These are phyloP conservation scores for Hippocampus kuda DNA, from an alignment of 2,797 vertebrate species.

Conservation along the genomic window DNA sequence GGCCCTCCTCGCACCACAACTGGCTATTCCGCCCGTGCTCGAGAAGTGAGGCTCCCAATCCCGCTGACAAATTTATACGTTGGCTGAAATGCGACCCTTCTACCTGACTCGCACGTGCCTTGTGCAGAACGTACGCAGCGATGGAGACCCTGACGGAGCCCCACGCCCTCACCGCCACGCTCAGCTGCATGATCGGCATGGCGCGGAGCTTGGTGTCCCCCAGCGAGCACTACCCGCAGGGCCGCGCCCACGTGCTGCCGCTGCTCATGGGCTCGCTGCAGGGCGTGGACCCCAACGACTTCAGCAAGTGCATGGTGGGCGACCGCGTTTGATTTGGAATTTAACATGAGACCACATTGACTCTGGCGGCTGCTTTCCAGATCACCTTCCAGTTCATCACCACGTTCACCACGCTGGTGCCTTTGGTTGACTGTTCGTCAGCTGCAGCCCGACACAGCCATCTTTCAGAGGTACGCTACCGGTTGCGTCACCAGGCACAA, in stretches of 20 bases:
- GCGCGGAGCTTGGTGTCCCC: constrained; percentile 86
- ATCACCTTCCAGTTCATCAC: constrained; percentile 99
- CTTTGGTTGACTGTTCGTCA: constrained; percentile 96
- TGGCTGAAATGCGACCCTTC: neutral
- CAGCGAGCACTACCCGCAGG: constrained; percentile 84
- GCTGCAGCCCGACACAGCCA: constrained; percentile 77
- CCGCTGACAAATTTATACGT: neutral
- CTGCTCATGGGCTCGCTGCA: constrained; percentile 91
- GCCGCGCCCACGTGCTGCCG: constrained; percentile 86
- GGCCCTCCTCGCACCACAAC: constrained; percentile 87
- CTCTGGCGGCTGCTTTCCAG: constrained; percentile 60
- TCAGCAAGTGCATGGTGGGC: constrained; percentile 96
- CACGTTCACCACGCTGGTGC: constrained; percentile 95
- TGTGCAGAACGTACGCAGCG: constrained; percentile 81
- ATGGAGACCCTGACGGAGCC: constrained; percentile 95
- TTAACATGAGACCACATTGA: neutral
- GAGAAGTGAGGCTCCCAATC: constrained; percentile 77
- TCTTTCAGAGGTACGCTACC: constrained; percentile 77
- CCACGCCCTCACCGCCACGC: constrained; percentile 91
- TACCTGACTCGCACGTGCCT: neutral
- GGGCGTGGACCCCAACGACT: constrained; percentile 95
- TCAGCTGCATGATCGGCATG: constrained; percentile 95
- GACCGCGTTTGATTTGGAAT: neutral
- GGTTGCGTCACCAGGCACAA: neutral
- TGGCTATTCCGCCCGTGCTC: constrained; percentile 89